Base-by-base conservation (phyloP, 2,797 vertebrate genomes). In the Momotus momota region DNA sequence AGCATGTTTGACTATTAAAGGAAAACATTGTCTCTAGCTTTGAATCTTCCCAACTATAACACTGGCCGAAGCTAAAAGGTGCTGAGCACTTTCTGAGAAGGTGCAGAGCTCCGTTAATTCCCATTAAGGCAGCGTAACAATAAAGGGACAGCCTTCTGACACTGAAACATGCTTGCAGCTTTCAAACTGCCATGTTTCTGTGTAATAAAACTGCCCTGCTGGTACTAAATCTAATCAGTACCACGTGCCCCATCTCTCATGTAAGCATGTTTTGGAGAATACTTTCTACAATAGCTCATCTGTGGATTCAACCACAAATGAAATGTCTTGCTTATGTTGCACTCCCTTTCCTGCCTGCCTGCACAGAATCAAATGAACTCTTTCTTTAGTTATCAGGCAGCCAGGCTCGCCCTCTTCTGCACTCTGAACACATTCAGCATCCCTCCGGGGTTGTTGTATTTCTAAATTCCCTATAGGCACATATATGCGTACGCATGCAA, bases 211-310 rank as follows among this genome's bases (percentile, higher is more conserved):
- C 74, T 94, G 95, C 94, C 91, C 95, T 95, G 88, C 89, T 97
- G 90, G 96, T 97, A 90, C 95, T 96, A 61, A 87, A 96, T 94
- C 91, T 97, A 98, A 98, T 97, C 93, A 97, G 93, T 93, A 97
- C 95, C 97, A 97, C 88, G 95, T 98, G 95, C 91, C 94, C 78
- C 95, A 83, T 84, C 64, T 81, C 94, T 79, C 90, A 77, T 90
- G 83, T 93, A 97, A 97, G 97, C 93, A 95, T 97, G 96, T 94
- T 94, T 95, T 93, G 92, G 91, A 81, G 95, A 95, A 97, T 97
- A 94, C 81, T 98, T 98, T 97, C 95, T 97, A 95, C 85, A 97
- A 94, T 90, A 97, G 84, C 95, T 97, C 96, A 97, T 97, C 91
- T 94, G 93, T 94, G 92, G 91, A 93, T 97, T 98, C 95, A 96